Base-by-base conservation (phyloP, 2,888 invertebrate species). In the Neoitamus cyanurus region DNA sequence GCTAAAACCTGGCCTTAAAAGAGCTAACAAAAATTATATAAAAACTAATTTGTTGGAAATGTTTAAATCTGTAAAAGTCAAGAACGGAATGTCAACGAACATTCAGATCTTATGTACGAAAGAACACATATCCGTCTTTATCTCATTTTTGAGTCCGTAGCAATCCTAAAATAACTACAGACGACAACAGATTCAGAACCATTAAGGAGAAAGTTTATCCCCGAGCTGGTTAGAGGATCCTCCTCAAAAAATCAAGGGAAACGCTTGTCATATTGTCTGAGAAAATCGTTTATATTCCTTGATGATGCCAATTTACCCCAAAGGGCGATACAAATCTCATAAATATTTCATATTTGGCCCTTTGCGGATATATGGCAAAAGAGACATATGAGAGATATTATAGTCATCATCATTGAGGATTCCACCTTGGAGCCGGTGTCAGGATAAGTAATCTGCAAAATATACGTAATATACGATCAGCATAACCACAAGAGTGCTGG, bases 261-360 rank as follows among this genome's bases (percentile, higher is more conserved):
- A 15, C 48, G 34, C 83, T 46, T 83, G 11, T 72, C 83, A 70
- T 42, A 42, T 28, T 28, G 31, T 20, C 9, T 37, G 48, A 42
- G 42, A 58, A 73, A 73, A 85, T 75, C 86, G 72, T 84, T 85
- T 85, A 86, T 84, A 84, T 84, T 85, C 83, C 58, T 84, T 85
- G 86, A 86, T 86, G 85, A 84, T 69, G 80, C 82, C 86, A 84
- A 86, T 86, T 86, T 86, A 86, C 84, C 75, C 83, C 84, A 6
- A 31, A 82, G 73, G 86, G 85, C 77, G 84, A 85, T 85, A 86
- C 86, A 86, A 85, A 85, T 86, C 84, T 85, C 85, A 86, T 86
- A 86, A 86, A 86, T 86, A 86, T 85, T 86, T 86, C 86, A 86
- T 85, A 80, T 72, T 20, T 34, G 9, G 42, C 6, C 34, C 34